These are phyloP conservation scores for Brachycybe producta DNA, from an alignment of 2,888 invertebrate species.

Conservation along the genomic window DNA sequence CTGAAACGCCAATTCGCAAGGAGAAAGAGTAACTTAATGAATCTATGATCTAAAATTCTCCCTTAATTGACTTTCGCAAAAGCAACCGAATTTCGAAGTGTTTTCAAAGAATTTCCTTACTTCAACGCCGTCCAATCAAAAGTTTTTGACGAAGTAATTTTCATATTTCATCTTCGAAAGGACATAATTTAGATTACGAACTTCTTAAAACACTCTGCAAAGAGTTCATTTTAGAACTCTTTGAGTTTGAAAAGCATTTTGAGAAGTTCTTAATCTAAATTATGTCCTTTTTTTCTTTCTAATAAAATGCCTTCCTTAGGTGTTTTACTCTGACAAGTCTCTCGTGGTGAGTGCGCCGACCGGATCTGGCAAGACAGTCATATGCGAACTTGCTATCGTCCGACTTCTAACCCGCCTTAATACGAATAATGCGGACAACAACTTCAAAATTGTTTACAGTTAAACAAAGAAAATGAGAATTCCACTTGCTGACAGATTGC, in stretches of 20 bases:
- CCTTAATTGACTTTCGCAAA: constrained; percentile 31
- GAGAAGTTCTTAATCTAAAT: neutral
- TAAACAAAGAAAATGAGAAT: neutral
- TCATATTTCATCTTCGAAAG: neutral
- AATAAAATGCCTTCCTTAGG: constrained; percentile 25
- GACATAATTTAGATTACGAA: no score
- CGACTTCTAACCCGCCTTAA: constrained; percentile 46
- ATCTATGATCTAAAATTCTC: neutral
- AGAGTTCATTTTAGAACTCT: no score
- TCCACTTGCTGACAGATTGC: neutral
- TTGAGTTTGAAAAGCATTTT: neutral
- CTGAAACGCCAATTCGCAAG: neutral
- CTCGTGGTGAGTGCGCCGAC: constrained; percentile 66
- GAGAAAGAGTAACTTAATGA: neutral
- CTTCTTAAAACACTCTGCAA: no score
- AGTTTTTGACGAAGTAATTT: constrained; percentile 50
- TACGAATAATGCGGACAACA: constrained; percentile 33
- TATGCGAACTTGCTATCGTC: constrained; percentile 68
- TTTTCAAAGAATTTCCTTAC: constrained; percentile 45
- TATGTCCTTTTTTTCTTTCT: neutral
- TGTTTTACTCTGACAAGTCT: constrained; percentile 46
- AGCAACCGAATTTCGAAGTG: constrained; percentile 22
- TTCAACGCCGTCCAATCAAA: constrained; percentile 62
- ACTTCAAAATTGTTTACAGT: constrained; percentile 62
- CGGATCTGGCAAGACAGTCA: constrained; percentile 66